These are phyloP conservation scores for Parambassis ranga DNA, from an alignment of 2,797 vertebrate genomes.

Conservation along the genomic window DNA sequence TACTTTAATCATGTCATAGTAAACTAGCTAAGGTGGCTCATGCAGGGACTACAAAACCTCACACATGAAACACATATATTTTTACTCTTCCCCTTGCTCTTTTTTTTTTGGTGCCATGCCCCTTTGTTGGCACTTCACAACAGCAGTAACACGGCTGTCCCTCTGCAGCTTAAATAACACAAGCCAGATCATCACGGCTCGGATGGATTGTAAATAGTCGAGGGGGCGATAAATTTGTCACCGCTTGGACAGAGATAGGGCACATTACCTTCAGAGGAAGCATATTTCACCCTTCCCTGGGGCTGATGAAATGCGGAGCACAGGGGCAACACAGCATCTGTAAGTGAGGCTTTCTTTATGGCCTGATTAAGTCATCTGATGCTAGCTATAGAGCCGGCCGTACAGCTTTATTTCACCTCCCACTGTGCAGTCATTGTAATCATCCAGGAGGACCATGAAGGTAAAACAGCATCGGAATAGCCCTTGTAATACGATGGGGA, in stretches of 20 bases:
- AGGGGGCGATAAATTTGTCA: slow-evolving; percentile 76
- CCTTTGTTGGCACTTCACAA: slow-evolving; percentile 32
- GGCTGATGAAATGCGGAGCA: slow-evolving; percentile 74
- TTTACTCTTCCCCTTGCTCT: neutral
- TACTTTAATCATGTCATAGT: slow-evolving; percentile 5
- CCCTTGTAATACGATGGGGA: slow-evolving; percentile 39
- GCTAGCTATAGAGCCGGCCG: slow-evolving; percentile 47
- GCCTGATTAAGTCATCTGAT: slow-evolving; percentile 77
- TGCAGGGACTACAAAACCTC: neutral
- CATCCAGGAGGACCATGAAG: slow-evolving; percentile 53
- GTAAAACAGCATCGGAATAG: slow-evolving; percentile 54
- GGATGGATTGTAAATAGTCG: slow-evolving; percentile 77
- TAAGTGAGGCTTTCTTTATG: slow-evolving; percentile 77
- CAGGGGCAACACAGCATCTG: slow-evolving; percentile 70
- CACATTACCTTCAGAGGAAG: slow-evolving; percentile 78
- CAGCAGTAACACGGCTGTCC: slow-evolving; percentile 43
- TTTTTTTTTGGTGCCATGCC: slow-evolving; percentile 2
- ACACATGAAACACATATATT: slow-evolving; percentile 27
- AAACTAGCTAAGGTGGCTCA: slow-evolving; percentile 2
- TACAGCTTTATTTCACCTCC: slow-evolving; percentile 66
- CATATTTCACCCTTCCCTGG: slow-evolving; percentile 77
- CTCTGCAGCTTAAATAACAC: slow-evolving; percentile 72
- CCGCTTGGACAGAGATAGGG: slow-evolving; percentile 75
- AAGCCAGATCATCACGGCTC: slow-evolving; percentile 64
- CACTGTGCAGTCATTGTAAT: slow-evolving; percentile 59